A percentile compares a stretch with the other conserved stretches of the same genome.
Evolutionary conservation across 2,888 invertebrate species (phyloP).

Genomic region (Drosophila fulvimacula): DNA sequence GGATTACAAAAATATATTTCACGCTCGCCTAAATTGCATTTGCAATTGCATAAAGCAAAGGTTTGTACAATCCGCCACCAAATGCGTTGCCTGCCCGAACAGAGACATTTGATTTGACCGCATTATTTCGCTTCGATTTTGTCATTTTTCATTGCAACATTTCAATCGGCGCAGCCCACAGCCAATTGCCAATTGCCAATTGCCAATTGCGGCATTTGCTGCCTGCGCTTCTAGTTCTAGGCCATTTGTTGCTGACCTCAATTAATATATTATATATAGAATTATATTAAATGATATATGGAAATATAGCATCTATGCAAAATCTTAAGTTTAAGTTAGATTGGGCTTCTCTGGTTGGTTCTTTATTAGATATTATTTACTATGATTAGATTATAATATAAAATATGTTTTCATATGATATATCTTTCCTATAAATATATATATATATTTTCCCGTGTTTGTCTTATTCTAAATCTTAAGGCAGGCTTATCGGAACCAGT

Average conservation of each 20-base stretch:
- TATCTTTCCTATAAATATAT: too few relatives aligned
- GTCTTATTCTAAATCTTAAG: not conserved
- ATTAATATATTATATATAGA: too few relatives aligned
- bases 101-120: constrained; percentile 43
- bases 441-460: too few relatives aligned
- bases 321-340: not conserved
- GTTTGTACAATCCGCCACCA: constrained; percentile 44
- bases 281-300: too few relatives aligned
- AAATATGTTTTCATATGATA: too few relatives aligned
- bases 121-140: constrained; percentile 42
- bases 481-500: not conserved
- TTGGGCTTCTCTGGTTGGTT: too few relatives aligned
- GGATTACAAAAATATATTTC: constrained; percentile 68
- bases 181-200: not conserved
- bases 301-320: too few relatives aligned
- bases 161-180: not conserved
- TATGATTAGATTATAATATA: not conserved
- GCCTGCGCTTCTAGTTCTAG: not conserved
- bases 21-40: constrained; percentile 39
- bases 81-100: not conserved
- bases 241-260: not conserved
- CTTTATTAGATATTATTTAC: not conserved
- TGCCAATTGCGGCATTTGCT: not conserved
- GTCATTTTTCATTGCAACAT: constrained; percentile 25
- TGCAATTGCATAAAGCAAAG: constrained; percentile 56